Evolutionary conservation across 2,113 vertebrate species (phyloP).

Genomic region (Cervus canadensis): DNA sequence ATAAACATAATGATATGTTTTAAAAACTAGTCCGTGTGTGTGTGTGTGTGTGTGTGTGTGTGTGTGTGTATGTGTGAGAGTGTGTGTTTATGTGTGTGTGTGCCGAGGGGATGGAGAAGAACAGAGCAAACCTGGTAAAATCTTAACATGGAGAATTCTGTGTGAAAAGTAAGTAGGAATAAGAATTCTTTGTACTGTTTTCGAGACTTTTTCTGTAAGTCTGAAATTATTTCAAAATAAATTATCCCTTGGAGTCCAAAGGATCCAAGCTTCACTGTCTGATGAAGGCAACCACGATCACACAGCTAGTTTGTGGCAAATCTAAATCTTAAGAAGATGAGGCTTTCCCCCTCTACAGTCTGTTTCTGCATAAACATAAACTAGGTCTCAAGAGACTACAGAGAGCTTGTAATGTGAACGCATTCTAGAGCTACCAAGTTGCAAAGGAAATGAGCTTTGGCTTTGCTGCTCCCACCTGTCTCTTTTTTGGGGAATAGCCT

Average conservation of each 20-base stretch:
- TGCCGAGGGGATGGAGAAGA: neutral
- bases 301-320: neutral
- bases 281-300: neutral
- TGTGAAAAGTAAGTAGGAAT: neutral
- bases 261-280: neutral
- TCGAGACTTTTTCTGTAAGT: neutral
- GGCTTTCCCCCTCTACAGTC: neutral
- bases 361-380: neutral
- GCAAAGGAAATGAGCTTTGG: neutral
- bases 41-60: neutral
- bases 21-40: neutral
- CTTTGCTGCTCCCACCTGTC: neutral
- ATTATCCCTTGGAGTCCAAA: neutral
- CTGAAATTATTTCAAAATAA: conserved; percentile 33
- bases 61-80: too few relatives aligned
- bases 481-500: neutral
- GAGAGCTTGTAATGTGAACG: neutral
- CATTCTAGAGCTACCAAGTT: neutral
- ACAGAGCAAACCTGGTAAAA: neutral
- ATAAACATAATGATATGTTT: neutral
- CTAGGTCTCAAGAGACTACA: neutral
- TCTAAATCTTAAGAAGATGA: neutral
- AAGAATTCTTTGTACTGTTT: neutral
- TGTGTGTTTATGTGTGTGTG: too few relatives aligned
- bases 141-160: neutral